phyloP scores from a whole-genome alignment of 2,888 invertebrate species.

The Aphodius granarius region DNA sequence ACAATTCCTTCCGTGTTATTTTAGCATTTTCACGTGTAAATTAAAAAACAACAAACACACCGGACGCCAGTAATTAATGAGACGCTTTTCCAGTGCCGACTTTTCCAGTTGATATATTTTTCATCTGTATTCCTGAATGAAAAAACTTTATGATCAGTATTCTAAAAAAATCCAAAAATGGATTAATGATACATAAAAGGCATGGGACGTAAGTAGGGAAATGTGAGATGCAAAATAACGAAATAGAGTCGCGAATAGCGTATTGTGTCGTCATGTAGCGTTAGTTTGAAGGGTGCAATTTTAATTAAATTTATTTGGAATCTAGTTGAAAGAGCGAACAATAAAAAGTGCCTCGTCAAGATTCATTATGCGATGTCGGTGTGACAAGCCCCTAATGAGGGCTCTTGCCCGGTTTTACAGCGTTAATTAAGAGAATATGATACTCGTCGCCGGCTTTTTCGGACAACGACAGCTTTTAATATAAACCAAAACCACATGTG shows the following conservation, averaged over 20 bases:
- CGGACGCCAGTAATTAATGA: not conserved
- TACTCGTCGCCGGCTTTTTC: constrained; percentile 47
- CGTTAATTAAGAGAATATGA: constrained; percentile 54
- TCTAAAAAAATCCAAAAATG: constrained; percentile 6
- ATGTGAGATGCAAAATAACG: not conserved
- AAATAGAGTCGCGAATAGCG: not conserved
- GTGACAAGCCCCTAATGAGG: constrained; percentile 54
- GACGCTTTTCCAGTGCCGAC: not conserved
- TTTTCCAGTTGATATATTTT: too few relatives aligned
- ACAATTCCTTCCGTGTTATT: constrained; percentile 9
- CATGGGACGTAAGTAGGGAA: constrained; percentile 3
- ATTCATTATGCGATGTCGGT: constrained; percentile 53
- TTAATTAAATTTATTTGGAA: constrained; percentile 53
- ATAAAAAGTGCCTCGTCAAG: constrained; percentile 53
- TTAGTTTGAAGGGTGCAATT: constrained; percentile 41
- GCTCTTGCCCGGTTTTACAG: constrained; percentile 52
- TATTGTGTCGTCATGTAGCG: constrained; percentile 32
- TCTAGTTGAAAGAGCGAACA: constrained; percentile 50
- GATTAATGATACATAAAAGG: constrained; percentile 8
- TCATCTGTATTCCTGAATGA: too few relatives aligned
- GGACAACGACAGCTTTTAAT: constrained; percentile 47
- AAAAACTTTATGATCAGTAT: not conserved
- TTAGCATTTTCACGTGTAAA: constrained; percentile 13
- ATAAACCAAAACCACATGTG: constrained; percentile 42
- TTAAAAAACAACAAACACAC: constrained; percentile 14